Evolutionary conservation across 1,140 invertebrate species (phyloP).

Genomic region (Drosophila leontia): DNA sequence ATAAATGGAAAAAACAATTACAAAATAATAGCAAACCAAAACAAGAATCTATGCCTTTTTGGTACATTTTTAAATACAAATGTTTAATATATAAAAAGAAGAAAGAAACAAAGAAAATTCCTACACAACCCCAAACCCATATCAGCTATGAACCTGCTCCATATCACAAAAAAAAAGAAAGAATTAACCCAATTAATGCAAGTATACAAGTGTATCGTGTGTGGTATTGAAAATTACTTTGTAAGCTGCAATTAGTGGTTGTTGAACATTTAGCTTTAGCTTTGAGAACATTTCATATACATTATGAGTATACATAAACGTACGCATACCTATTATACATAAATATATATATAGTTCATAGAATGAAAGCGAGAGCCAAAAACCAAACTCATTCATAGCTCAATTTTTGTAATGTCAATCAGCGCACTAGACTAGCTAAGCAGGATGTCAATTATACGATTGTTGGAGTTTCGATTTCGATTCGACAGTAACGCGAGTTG

Average conservation of each 20-base stretch:
- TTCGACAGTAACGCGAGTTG: constrained; percentile 74
- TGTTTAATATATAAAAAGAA: constrained; percentile 25
- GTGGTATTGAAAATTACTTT: constrained; percentile 74
- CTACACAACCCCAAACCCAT: constrained; percentile 60
- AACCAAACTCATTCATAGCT: constrained; percentile 43
- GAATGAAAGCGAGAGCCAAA: constrained; percentile 44
- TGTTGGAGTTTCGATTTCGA: constrained; percentile 51
- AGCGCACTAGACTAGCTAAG: constrained; percentile 43
- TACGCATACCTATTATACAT: constrained; percentile 30
- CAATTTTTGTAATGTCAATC: constrained; percentile 64
- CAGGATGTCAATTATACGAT: constrained; percentile 68
- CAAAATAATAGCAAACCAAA: constrained; percentile 24
- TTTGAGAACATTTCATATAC: constrained; percentile 73
- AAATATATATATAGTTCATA: constrained; percentile 11
- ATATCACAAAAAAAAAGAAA: constrained; percentile 39
- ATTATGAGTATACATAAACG: constrained; percentile 48
- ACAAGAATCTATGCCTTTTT: constrained; percentile 64
- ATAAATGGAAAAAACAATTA: constrained; percentile 36
- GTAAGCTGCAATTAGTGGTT: constrained; percentile 83
- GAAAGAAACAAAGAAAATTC: constrained; percentile 30
- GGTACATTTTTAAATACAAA: constrained; percentile 67
- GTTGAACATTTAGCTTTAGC: constrained; percentile 83
- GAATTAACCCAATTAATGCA: constrained; percentile 45
- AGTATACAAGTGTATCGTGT: constrained; percentile 68
- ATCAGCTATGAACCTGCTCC: constrained; percentile 63